Conservation (phyloP, 1,140 invertebrate species). For the Pseudachorutes palmiensis region DNA sequence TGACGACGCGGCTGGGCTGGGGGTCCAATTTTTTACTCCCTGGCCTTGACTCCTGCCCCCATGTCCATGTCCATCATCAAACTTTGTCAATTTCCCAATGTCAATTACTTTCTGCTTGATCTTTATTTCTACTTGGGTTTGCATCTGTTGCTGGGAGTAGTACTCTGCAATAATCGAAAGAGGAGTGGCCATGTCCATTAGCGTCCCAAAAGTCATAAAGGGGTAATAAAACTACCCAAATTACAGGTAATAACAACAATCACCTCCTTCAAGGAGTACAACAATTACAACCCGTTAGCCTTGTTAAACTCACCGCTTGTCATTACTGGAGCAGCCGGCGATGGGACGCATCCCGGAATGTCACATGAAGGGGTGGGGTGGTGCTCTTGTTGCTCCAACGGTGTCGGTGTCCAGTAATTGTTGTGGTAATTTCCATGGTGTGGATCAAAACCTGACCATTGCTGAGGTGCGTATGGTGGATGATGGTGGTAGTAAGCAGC, state of each 20-base stretch:
- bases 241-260: slow-evolving; percentile 2
- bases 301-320: not conserved
- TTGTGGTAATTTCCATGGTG: not conserved
- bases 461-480: not conserved
- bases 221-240: not conserved
- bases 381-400: too few species aligned
- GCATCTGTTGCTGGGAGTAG: not conserved
- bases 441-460: slow-evolving; percentile 2
- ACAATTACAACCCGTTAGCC: not conserved
- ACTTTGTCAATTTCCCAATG: not conserved
- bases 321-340: too few species aligned
- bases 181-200: not conserved
- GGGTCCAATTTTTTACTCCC: not conserved
- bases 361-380: too few species aligned
- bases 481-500: slow-evolving; percentile 7
- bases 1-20: not conserved
- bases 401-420: slow-evolving; percentile 5
- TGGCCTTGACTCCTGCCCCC: not conserved
- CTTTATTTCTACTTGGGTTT: not conserved
- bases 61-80: not conserved
- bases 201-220: not conserved
- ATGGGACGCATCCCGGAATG: too few species aligned
- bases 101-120: not conserved
- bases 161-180: not conserved
- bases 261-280: not conserved